Evolutionary conservation across 2,888 invertebrate species (phyloP).

Genomic region (Lasiommata megera): DNA sequence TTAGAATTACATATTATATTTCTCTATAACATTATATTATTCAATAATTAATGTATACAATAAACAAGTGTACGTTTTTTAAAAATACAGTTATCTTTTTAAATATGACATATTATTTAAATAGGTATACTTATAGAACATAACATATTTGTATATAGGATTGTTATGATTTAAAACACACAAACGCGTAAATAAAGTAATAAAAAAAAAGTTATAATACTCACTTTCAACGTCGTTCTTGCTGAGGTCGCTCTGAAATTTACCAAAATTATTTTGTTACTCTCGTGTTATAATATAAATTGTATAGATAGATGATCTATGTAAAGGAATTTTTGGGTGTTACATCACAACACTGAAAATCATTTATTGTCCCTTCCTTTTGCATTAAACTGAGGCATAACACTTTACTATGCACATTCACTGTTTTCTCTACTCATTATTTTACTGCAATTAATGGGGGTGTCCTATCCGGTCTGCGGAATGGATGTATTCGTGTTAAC

Average conservation of each 20-base stretch:
- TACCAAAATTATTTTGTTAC: slow-evolving; percentile 74
- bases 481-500: slow-evolving; percentile 54
- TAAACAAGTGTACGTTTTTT: neutral
- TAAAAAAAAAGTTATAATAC: slow-evolving; percentile 60
- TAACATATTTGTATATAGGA: neutral
- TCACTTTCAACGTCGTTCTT: slow-evolving; percentile 95
- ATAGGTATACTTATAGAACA: too few relatives aligned
- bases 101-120: neutral
- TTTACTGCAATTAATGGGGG: slow-evolving; percentile 33
- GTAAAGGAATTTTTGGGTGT: slow-evolving; percentile 44
- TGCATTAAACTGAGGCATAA: slow-evolving; percentile 58
- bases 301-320: slow-evolving; percentile 51
- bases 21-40: neutral
- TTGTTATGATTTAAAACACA: too few relatives aligned
- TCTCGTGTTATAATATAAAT: slow-evolving; percentile 53
- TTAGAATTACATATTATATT: slow-evolving; percentile 54
- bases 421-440: slow-evolving; percentile 44
- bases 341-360: slow-evolving; percentile 52
- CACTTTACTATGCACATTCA: slow-evolving; percentile 64
- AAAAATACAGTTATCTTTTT: neutral
- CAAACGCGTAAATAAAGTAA: neutral
- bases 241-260: slow-evolving; percentile 92
- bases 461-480: slow-evolving; percentile 68
- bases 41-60: neutral
- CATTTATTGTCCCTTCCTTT: slow-evolving; percentile 39